These are phyloP conservation scores for Lithobates sylvaticus DNA, from an alignment of 2,797 vertebrate genomes.

Conservation along the genomic window DNA sequence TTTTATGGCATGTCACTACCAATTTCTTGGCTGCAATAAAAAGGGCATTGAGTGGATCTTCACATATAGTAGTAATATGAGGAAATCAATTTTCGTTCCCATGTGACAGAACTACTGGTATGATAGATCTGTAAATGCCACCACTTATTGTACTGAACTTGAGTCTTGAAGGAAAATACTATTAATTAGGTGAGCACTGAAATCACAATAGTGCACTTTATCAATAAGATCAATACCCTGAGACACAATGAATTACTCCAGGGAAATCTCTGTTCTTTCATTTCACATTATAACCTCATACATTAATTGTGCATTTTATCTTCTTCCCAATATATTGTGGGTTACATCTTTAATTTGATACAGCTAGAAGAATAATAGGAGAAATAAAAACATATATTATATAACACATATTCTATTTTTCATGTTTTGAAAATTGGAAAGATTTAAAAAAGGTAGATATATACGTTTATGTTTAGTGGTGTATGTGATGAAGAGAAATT, in stretches of 20 bases:
- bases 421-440: not conserved
- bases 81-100: constrained; percentile 46
- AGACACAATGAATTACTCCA: constrained; percentile 17
- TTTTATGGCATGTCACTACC: constrained; percentile 30
- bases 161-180: constrained; percentile 49
- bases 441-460: not conserved
- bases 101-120: constrained; percentile 30
- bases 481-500: not conserved
- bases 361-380: not conserved
- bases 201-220: constrained; percentile 30
- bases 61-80: constrained; percentile 24
- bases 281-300: constrained; percentile 17
- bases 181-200: constrained; percentile 52
- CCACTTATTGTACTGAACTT: constrained; percentile 31
- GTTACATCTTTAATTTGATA: constrained; percentile 14
- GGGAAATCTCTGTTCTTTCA: constrained; percentile 22
- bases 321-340: not conserved
- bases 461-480: not conserved
- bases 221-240: constrained; percentile 43
- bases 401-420: not conserved
- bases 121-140: constrained; percentile 51
- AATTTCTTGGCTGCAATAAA: constrained; percentile 26
- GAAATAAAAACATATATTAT: not conserved
- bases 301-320: constrained; percentile 6
- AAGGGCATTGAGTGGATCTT: constrained; percentile 20